phyloP scores from a whole-genome alignment of 2,797 vertebrate genomes.

The Rhabdophis nuchalis region DNA sequence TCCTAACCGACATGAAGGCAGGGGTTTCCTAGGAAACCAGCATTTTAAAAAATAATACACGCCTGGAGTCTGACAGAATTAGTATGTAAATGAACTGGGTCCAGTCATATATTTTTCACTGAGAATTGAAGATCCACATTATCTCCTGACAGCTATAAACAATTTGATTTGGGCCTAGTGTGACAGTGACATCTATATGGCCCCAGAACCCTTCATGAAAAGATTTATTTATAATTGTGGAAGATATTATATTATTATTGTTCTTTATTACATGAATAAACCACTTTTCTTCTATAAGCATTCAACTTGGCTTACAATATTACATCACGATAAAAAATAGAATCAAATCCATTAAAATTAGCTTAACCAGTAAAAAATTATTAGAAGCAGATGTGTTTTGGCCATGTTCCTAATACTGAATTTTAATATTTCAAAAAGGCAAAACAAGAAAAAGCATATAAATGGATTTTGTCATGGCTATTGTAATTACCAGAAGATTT shows the following conservation, averaged over 20 bases:
- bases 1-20: conserved; percentile 39
- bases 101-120: conserved; percentile 56
- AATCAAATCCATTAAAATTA: not conserved
- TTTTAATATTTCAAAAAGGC: not conserved
- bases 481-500: not conserved
- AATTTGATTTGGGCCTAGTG: conserved; percentile 30
- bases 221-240: not conserved
- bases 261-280: not conserved
- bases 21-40: conserved; percentile 66
- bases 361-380: not conserved
- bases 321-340: not conserved
- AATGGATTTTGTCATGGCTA: not conserved
- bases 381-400: not conserved
- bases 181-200: not conserved
- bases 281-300: not conserved
- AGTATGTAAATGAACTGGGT: conserved; percentile 66
- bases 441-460: not conserved
- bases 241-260: not conserved
- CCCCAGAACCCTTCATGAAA: not conserved
- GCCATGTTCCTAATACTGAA: not conserved
- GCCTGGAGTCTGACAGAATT: conserved; percentile 52
- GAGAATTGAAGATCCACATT: conserved; percentile 38
- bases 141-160: conserved; percentile 17
- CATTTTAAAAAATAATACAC: not conserved
- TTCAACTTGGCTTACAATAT: not conserved